Evolutionary conservation across 2,888 invertebrate genomes (phyloP), one percentile per base, ranked within the genome.

Genomic region (Hydraecia micacea): DNA sequence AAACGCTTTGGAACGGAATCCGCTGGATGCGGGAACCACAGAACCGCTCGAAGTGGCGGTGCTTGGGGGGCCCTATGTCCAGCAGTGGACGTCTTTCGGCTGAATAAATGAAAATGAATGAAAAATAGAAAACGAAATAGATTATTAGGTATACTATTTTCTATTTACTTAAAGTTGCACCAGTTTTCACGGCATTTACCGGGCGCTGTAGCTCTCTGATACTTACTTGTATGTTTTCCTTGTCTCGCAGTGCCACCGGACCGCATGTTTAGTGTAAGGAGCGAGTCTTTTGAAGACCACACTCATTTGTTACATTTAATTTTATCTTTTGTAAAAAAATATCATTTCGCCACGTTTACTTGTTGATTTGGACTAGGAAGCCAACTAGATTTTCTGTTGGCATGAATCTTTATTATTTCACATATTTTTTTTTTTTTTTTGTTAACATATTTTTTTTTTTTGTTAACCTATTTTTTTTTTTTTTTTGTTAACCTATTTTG

Each of bases 221-320:
- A 81, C 83, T 82, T 52, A 93, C 93, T 81, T 86, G 75, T 89
- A 86, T 9, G 84, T 87, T 36, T 89, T 87, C 7, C 66, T 87
- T 6, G 79, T 72, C 6, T 72, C 71, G 65, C 86, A 84, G 58
- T 79, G 82, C 62, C 77, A 49, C 55, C 91, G 84, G 36, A 83
- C 78, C 28, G 73, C 69, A 63, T 76, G 60, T 73, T 66, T 83
- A 9, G 66, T 66, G 39, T 73, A 46, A 32, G 25, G 77, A 71
- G 73, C 82, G 18, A 91, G 74, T 25, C 81, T 79, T 62, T 86
- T 90, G 32, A 77, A 72, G 75, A 75, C 79, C 68, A 85, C 75
- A 83, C 85, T 87, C 92, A 91, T 91, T 88, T 89, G 81, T 75
- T 70, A 78, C 70, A 85, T 81, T 73, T 11, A 39, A 71, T 79